Percentiles rank a stretch among this genome's conserved stretches.
Evolutionary conservation across 2,888 invertebrate species (phyloP).

Genomic region (Acronicta aceris): DNA sequence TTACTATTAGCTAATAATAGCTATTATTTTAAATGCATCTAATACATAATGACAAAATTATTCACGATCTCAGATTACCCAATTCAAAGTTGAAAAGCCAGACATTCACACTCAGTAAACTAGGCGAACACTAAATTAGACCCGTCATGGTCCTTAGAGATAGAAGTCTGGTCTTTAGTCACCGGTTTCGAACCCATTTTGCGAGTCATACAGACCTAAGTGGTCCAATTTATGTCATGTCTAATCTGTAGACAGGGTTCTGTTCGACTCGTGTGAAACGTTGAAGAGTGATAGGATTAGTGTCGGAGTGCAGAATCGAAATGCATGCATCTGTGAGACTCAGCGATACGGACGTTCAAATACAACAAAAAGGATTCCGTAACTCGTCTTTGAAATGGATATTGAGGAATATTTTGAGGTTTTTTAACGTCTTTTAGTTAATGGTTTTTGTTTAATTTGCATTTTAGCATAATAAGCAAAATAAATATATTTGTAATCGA

Average conservation of each 20-base stretch:
- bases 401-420: constrained; percentile 5
- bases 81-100: too few species aligned
- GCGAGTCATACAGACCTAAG: constrained; percentile 64
- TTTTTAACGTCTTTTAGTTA: neutral
- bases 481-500: too few species aligned
- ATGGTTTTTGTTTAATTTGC: too few species aligned
- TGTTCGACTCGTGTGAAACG: constrained; percentile 68
- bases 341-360: constrained; percentile 19
- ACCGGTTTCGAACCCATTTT: constrained; percentile 58
- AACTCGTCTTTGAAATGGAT: neutral
- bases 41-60: too few species aligned
- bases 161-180: constrained; percentile 20
- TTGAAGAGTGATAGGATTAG: constrained; percentile 74
- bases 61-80: too few species aligned
- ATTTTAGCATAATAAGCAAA: too few species aligned
- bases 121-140: constrained; percentile 5
- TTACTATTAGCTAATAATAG: too few species aligned
- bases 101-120: too few species aligned
- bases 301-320: constrained; percentile 45
- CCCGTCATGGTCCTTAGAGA: constrained; percentile 12
- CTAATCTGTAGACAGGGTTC: constrained; percentile 67
- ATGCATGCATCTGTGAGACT: constrained; percentile 39
- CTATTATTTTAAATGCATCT: too few species aligned
- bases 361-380: neutral
- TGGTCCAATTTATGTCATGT: constrained; percentile 71